These are phyloP conservation scores for Ataeniobius toweri DNA, from an alignment of 2,797 vertebrate genomes.

Conservation along the genomic window DNA sequence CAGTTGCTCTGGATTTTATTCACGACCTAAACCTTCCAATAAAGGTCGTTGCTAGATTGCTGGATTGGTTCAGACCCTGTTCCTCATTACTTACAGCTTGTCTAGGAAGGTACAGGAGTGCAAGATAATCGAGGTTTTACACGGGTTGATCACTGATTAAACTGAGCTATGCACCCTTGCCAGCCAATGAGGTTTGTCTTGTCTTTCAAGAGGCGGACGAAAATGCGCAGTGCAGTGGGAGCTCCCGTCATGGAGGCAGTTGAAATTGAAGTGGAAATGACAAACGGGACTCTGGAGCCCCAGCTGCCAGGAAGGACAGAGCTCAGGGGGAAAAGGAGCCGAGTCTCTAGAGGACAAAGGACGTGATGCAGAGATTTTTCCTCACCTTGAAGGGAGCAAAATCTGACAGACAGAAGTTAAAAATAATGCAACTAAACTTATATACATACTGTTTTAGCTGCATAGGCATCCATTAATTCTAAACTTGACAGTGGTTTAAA, in stretches of 20 bases:
- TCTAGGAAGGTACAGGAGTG: conserved; percentile 30
- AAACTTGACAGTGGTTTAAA: neutral
- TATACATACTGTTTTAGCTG: neutral
- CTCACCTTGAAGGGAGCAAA: conserved; percentile 11
- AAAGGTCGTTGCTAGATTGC: conserved; percentile 66
- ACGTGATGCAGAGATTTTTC: conserved; percentile 14
- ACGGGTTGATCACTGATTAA: conserved; percentile 33
- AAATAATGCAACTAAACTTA: neutral
- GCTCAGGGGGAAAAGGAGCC: conserved; percentile 18
- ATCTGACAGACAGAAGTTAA: neutral
- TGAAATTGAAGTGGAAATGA: conserved; percentile 70
- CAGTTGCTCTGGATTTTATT: conserved; percentile 52
- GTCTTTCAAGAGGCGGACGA: conserved; percentile 50
- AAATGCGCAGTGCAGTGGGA: conserved; percentile 52
- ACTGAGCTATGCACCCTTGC: neutral
- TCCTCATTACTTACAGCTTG: conserved; percentile 55
- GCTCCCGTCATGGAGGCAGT: conserved; percentile 18
- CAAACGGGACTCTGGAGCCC: conserved; percentile 53
- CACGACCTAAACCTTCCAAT: conserved; percentile 49
- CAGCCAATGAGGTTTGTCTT: conserved; percentile 35
- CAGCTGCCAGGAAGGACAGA: conserved; percentile 39
- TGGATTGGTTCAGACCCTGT: conserved; percentile 42
- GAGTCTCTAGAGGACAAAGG: conserved; percentile 7
- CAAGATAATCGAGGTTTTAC: conserved; percentile 30
- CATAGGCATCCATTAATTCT: neutral